Base-by-base conservation (phyloP, 2,888 invertebrate genomes). In the Lithophane leautieri region DNA sequence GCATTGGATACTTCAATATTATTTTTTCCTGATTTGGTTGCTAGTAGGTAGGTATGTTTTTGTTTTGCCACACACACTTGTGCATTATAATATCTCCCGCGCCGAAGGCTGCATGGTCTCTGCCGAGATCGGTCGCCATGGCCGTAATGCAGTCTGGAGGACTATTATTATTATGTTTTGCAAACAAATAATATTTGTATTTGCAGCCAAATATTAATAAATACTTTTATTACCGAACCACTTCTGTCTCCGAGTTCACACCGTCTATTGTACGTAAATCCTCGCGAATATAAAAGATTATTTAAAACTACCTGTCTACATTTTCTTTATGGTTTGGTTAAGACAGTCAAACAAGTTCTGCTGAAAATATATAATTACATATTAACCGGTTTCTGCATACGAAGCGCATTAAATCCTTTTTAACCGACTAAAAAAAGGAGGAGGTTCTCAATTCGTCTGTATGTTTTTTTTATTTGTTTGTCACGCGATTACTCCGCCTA, bases 241-340 rank as follows among this genome's bases (percentile, higher is more conserved):
- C 74, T 80, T 84, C 2, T 75, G 84, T 42, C 2, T 3, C 12
- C n/a, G 71, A 82, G 60, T 80, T 69, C 47, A 74, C 82, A 65
- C 0, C n/a, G 42, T 73, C 81, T 75, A 84, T 84, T 80, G 75
- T 82, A 9, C 63, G 16, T 62, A 61, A 71, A 66, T 68, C 68
- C 9, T 66, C 14, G 14, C 19, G 19, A 62, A 80, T 71, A 69
- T 54, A 74, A 82, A 81, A 70, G 0, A 71, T 74, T 74, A 71
- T 73, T 68, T 52, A 52, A 65, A 63, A 69, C 42, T 79, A 66
- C 70, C 58, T 71, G 70, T 80, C 65, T 84, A 75, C 40, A 84
- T 67, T 40, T 42, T 12, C 14, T 28, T 47, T 47, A 81, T 84
- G 22, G n/a, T 73, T 62, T 25, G 25, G 14, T 28, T 40, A 44